A percentile compares a stretch with the other conserved stretches of the same genome.
These are phyloP conservation scores for Callionymus lyra DNA, from an alignment of 2,113 vertebrate genomes.

Conservation along the genomic window DNA sequence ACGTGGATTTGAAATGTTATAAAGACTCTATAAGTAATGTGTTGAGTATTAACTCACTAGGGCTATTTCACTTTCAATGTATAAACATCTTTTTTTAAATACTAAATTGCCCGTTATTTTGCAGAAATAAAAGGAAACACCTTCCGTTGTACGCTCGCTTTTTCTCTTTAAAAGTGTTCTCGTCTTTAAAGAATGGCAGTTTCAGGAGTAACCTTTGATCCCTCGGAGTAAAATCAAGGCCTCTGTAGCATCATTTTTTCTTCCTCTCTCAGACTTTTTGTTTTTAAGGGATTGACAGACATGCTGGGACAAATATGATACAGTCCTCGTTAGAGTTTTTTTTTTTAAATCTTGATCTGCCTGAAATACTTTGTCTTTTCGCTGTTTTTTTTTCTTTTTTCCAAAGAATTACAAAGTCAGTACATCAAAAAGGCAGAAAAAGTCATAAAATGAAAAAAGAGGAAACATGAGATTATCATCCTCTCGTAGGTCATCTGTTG, in stretches of 20 bases:
- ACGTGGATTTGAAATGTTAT: constrained; percentile 44
- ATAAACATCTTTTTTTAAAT: constrained; percentile 54
- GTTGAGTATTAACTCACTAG: constrained; percentile 49
- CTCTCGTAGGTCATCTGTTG: constrained; percentile 37
- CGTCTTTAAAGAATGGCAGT: constrained; percentile 73
- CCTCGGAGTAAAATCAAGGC: constrained; percentile 74
- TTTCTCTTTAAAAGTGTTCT: constrained; percentile 60
- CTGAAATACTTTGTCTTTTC: constrained; percentile 55
- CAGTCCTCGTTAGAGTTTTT: constrained; percentile 63
- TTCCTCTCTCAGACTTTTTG: constrained; percentile 57
- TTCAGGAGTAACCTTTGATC: constrained; percentile 70
- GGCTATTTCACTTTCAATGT: constrained; percentile 50
- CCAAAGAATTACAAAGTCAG: constrained; percentile 91
- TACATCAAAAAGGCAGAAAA: constrained; percentile 75
- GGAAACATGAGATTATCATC: constrained; percentile 53
- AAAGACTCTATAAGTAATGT: constrained; percentile 54
- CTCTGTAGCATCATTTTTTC: constrained; percentile 68
- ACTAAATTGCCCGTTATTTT: constrained; percentile 51
- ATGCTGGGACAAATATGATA: constrained; percentile 83
- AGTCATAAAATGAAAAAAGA: constrained; percentile 58
- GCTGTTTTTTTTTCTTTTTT: constrained; percentile 59
- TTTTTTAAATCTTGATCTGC: constrained; percentile 51
- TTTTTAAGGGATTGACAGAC: constrained; percentile 85
- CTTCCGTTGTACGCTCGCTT: constrained; percentile 54
- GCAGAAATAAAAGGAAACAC: constrained; percentile 61